Base-by-base conservation (phyloP, 2,888 invertebrate genomes). In the Drosophila nigricruria region DNA sequence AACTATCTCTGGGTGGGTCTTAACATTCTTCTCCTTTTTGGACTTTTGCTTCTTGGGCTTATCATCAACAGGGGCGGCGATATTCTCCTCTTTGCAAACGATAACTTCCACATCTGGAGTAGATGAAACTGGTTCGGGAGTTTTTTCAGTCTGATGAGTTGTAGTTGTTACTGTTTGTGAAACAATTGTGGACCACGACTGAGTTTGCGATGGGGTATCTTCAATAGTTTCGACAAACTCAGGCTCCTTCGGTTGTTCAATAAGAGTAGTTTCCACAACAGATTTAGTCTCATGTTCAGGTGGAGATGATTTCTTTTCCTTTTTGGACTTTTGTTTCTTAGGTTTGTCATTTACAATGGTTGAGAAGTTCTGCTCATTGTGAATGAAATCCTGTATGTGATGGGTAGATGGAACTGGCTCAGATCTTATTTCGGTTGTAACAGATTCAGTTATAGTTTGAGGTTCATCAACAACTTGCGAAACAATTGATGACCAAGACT, bases 171-270 rank as follows among this genome's bases (percentile, higher is more conserved):
- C n/a, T 34, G 75, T 45, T 30, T 75, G 66, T 1, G 71, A 63
- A 20, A 75, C 76, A 25, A 75, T 75, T 20, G 74, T 75, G 3
- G 85, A 82, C 85, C 85, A 83, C 1, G 82, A 79, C 10, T 61
- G 63, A 34, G 36, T 14, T 34, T 42, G 45, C 8, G 49, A 20
- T n/a, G 32, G 43, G 1, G 23, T 20, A 43, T 60, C 57, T 23
- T 30, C 61, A 6, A 23, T 12, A 47, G 27, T 23, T 18, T 54
- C 42, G 0, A 16, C 9, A 38, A 64, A 43, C 52, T 68, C 53
- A 47, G 30, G 57, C 6, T 60, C 20, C 42, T 27, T 52, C 1
- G 32, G 2, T n/a, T 14, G 54, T 30, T 63, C 56, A 2, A 47
- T 40, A 47, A 25, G 25, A 25, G 25, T 30, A 1, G 6, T 6